Evolutionary conservation across 2,888 invertebrate genomes (phyloP).

Genomic region (Tetramorium bicarinatum): DNA sequence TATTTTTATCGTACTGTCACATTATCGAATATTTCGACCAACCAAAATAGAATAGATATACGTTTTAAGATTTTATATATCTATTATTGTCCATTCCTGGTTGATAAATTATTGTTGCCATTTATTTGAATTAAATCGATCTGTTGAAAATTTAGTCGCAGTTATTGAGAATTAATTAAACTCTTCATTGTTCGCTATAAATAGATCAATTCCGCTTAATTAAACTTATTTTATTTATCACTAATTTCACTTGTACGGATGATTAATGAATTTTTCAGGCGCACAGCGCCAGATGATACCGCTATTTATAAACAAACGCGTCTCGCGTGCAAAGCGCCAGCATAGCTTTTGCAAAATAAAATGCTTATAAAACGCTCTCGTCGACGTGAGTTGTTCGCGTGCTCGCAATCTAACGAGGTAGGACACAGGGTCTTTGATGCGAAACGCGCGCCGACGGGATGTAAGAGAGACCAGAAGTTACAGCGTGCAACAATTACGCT

Average conservation of each 20-base stretch:
- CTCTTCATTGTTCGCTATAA: neutral
- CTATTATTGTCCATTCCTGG: neutral
- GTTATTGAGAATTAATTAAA: slow-evolving; percentile 3
- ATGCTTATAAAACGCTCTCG: slow-evolving; percentile 8
- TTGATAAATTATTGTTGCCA: slow-evolving; percentile 29
- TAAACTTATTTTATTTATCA: slow-evolving; percentile 5
- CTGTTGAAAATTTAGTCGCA: neutral
- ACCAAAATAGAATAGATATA: neutral
- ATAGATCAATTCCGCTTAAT: neutral
- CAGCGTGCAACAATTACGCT: slow-evolving; percentile 63
- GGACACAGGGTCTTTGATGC: slow-evolving; percentile 29
- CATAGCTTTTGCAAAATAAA: slow-evolving; percentile 28
- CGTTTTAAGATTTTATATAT: neutral
- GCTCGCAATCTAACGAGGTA: slow-evolving; percentile 36
- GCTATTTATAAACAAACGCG: slow-evolving; percentile 25
- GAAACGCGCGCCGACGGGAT: slow-evolving; percentile 13
- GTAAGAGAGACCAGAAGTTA: slow-evolving; percentile 35
- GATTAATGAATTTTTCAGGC: slow-evolving; percentile 24
- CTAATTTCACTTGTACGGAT: slow-evolving; percentile 14
- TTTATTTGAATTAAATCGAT: neutral
- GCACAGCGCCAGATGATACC: neutral
- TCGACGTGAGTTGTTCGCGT: neutral
- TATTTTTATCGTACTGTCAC: neutral
- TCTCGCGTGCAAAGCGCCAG: slow-evolving; percentile 24
- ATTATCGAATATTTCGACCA: neutral